Evolutionary conservation across 2,113 vertebrate species (phyloP), one percentile per base, ranked within the genome.

Genomic region (Paracanthobrama guichenoti): DNA sequence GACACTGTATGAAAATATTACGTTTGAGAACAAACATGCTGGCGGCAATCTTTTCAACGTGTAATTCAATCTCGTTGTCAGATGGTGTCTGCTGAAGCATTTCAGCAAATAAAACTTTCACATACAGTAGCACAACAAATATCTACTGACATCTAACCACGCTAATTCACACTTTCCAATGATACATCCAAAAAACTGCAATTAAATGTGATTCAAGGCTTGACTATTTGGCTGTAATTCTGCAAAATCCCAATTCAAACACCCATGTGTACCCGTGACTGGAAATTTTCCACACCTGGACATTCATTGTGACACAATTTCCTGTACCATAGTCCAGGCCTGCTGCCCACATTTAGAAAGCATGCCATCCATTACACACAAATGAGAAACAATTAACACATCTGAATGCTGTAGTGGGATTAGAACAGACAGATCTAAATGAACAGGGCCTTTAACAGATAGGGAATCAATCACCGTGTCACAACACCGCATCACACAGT

Each of bases 351-450:
- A 55, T 22, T 77, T 22, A 24, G 26, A 20, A 73, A 77, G 16
- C 75, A 39, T 12, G 75, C 31, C 53, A 59, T 77, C 53, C 75
- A 77, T 77, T 77, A 59, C 75, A 57, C 53, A 35, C 75, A 77
- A 59, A 77, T 77, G 75, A 24, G 75, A 77, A 77, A 77, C 53
- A 77, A 77, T 77, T 77, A 77, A 77, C 75, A 77, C 75, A 77
- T 77, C 53, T 77, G 75, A 53, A 77, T 13, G 75, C 50, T 57
- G 31, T n/a, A n/a, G 28, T 13, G 20, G 75, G 28, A 77, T 77
- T 77, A 31, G 50, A 77, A 77, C 53, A 59, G 75, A 77, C 75
- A 77, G 18, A 77, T 18, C 50, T 77, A 42, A 59, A 77, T 77
- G 16, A 57, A 59, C 75, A 77, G 48, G 11, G 75, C 53, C 31